A percentile compares a stretch with the other conserved stretches of the same genome.
Evolutionary conservation across 2,113 vertebrate genomes (phyloP).

Genomic region (Cricetomys ansorgei): DNA sequence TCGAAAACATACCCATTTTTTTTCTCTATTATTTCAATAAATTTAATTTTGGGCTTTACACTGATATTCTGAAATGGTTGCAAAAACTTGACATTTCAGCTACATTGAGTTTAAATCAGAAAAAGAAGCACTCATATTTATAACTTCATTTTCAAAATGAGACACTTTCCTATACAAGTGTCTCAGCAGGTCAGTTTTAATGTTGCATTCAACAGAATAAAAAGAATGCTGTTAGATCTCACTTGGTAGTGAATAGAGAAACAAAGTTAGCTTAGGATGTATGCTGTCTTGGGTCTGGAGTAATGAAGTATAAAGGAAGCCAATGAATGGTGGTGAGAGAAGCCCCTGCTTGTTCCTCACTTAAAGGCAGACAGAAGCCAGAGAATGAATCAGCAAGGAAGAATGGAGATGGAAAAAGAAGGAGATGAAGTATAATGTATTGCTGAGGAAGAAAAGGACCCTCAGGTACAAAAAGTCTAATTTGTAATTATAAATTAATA

Average conservation of each 20-base stretch:
- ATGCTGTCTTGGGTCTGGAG: neutral
- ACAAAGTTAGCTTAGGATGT: neutral
- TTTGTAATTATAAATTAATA: neutral
- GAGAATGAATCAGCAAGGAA: neutral
- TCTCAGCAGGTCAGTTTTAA: neutral
- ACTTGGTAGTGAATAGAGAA: neutral
- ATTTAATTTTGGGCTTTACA: neutral
- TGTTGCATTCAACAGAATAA: neutral
- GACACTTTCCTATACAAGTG: neutral
- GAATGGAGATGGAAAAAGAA: neutral
- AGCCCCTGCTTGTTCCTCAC: neutral
- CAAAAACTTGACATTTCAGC: neutral
- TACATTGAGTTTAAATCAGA: neutral
- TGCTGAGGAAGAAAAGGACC: neutral
- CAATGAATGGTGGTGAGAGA: neutral
- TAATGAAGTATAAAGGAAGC: neutral
- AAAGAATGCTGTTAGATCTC: neutral
- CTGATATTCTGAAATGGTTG: neutral
- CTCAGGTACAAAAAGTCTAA: neutral
- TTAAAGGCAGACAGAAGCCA: neutral
- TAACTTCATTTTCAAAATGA: neutral
- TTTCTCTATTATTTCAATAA: neutral
- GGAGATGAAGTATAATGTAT: neutral
- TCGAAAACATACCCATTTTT: neutral
- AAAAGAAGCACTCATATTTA: neutral